phyloP scores from a whole-genome alignment of 2,113 vertebrate species.

The Tringa solitaria region DNA sequence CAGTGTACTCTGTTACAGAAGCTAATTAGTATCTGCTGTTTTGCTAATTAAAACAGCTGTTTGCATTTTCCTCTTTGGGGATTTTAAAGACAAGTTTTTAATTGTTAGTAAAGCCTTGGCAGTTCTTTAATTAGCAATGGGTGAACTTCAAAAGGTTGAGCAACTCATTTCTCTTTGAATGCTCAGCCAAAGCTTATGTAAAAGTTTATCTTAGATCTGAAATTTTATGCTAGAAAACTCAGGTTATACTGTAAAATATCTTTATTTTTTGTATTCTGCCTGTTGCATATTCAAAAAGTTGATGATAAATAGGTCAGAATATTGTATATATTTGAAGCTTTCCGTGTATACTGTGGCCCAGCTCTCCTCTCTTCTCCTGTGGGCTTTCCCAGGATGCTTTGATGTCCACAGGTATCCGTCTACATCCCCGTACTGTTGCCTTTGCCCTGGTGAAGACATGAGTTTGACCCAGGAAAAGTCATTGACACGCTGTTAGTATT shows the following conservation, averaged over 20 bases:
- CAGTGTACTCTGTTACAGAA: constrained; percentile 50
- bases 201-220: constrained; percentile 11
- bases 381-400: neutral
- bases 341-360: neutral
- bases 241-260: neutral
- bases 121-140: constrained; percentile 66
- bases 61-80: constrained; percentile 59
- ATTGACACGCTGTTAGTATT: neutral
- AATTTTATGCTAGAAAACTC: neutral
- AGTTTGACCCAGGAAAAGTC: neutral
- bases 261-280: neutral
- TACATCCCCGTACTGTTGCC: neutral
- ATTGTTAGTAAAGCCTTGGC: constrained; percentile 65
- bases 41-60: constrained; percentile 67
- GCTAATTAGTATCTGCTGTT: constrained; percentile 68
- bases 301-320: neutral
- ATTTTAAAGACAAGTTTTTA: constrained; percentile 64
- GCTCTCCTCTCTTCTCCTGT: neutral
- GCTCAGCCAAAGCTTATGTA: constrained; percentile 2
- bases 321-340: neutral
- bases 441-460: neutral
- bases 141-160: constrained; percentile 56
- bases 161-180: constrained; percentile 44
- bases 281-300: neutral
- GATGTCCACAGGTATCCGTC: neutral